Conservation (phyloP, 1,140 invertebrate genomes). For the Bilobella aurantiaca region DNA sequence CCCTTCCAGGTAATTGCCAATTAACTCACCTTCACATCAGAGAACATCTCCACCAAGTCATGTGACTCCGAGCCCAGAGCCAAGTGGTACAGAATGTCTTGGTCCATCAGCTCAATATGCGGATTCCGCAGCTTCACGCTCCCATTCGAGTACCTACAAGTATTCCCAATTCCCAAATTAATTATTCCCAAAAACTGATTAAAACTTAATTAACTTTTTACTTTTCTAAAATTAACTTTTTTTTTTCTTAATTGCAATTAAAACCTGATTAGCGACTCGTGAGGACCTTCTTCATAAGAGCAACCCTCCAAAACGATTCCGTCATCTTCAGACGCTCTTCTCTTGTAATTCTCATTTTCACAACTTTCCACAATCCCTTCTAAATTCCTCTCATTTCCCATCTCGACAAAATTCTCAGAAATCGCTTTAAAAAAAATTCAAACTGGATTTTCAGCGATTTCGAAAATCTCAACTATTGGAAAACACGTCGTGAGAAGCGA, state of each 20-base stretch:
- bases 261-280: neutral
- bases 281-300: neutral
- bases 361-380: neutral
- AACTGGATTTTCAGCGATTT: too few species aligned
- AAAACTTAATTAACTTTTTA: neutral
- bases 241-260: too few species aligned
- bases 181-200: neutral
- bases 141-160: constrained; percentile 62
- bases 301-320: neutral
- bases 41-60: constrained; percentile 90
- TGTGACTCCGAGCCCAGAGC: constrained; percentile 80
- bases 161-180: neutral
- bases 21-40: constrained; percentile 75
- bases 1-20: neutral
- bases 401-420: too few species aligned
- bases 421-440: too few species aligned
- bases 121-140: constrained; percentile 71
- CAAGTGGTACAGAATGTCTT: constrained; percentile 89
- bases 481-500: too few species aligned
- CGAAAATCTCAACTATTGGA: too few species aligned
- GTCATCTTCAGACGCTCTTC: neutral
- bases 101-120: constrained; percentile 76
- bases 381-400: neutral
- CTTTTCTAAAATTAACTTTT: too few species aligned
- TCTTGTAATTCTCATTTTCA: neutral